phyloP scores from a whole-genome alignment of 2,113 vertebrate genomes.

The Myotis brandtii region DNA sequence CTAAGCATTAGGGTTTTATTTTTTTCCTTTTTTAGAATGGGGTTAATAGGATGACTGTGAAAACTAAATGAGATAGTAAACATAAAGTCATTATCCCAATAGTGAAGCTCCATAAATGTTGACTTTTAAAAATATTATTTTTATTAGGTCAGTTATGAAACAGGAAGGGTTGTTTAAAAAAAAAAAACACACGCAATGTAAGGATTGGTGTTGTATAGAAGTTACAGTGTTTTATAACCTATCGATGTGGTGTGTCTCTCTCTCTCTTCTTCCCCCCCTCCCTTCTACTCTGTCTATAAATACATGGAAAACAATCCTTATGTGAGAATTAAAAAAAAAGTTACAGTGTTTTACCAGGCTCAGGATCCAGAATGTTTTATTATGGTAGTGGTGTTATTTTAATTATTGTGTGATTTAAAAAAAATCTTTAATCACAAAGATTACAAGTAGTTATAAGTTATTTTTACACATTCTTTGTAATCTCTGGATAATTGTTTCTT shows the following conservation, averaged over 20 bases:
- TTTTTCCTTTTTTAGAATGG: not conserved
- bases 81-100: not conserved
- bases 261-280: no score
- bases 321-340: no score
- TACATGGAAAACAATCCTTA: no score
- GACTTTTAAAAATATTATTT: conserved; percentile 5
- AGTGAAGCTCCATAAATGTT: not conserved
- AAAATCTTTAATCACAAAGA: not conserved
- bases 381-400: not conserved
- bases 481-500: not conserved
- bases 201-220: not conserved
- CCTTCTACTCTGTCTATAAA: no score
- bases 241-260: no score
- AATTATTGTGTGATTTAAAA: not conserved
- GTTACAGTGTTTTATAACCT: no score
- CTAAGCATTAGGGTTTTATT: not conserved
- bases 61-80: conserved; percentile 25
- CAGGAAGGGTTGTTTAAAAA: not conserved
- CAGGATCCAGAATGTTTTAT: not conserved
- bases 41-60: not conserved
- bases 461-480: not conserved
- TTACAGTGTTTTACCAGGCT: not conserved
- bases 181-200: not conserved
- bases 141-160: not conserved
- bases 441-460: not conserved